Percentiles rank a stretch among this genome's conserved stretches.
Evolutionary conservation across 2,888 invertebrate genomes (phyloP).

Genomic region (Hypena proboscidalis): DNA sequence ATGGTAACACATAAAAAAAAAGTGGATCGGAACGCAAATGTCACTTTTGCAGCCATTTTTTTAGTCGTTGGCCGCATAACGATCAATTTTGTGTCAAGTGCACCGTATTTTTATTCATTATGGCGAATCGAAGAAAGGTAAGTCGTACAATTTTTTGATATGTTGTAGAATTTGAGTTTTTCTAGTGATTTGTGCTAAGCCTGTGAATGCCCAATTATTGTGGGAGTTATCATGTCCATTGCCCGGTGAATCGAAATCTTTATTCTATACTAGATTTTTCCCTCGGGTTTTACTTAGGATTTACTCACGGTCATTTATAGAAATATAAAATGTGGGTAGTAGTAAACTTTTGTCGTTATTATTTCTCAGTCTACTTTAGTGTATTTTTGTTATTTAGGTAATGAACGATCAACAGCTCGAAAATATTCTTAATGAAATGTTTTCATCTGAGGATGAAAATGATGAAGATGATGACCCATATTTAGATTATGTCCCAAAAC

Average conservation of each 20-base stretch:
- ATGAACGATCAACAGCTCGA: too few relatives aligned
- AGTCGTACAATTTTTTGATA: slow-evolving; percentile 17
- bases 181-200: slow-evolving; percentile 12
- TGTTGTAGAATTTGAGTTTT: slow-evolving; percentile 19
- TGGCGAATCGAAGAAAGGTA: slow-evolving; percentile 11
- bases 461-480: slow-evolving; percentile 24
- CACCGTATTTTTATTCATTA: slow-evolving; percentile 9
- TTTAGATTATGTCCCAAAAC: not conserved
- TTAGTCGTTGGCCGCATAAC: slow-evolving; percentile 12
- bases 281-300: too few relatives aligned
- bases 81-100: slow-evolving; percentile 11
- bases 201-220: slow-evolving; percentile 8
- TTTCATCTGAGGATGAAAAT: too few relatives aligned
- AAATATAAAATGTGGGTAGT: too few relatives aligned
- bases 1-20: slow-evolving; percentile 5
- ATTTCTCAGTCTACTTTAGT: too few relatives aligned
- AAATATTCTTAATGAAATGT: too few relatives aligned
- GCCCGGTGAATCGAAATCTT: slow-evolving; percentile 12
- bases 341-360: too few relatives aligned
- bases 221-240: slow-evolving; percentile 4
- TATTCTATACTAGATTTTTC: too few relatives aligned
- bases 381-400: too few relatives aligned
- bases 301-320: too few relatives aligned
- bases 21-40: slow-evolving; percentile 11
- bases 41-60: slow-evolving; percentile 15